Evolutionary conservation across 2,797 vertebrate species (phyloP), one percentile per base, ranked within the genome.

Genomic region (Morelia viridis): DNA sequence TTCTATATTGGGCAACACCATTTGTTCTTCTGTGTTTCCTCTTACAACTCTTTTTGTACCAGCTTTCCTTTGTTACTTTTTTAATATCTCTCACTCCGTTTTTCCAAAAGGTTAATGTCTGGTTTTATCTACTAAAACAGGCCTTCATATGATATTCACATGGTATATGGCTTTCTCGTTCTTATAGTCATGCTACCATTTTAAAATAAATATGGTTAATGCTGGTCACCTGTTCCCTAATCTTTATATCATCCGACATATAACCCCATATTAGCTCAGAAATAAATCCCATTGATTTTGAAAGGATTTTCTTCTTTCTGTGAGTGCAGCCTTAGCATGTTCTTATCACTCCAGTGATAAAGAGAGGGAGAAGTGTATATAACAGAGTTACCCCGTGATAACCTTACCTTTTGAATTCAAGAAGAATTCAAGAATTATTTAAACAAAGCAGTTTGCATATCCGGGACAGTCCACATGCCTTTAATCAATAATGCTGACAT

Each of bases 11-110:
- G 9, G 88, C 31, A 50, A 10, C 17, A 15, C 19, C 46, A 61
- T 11, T 15, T 50, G 58, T 26, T 91, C 62, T 89, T 88, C 24
- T 56, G 50, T 91, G 11, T 94, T 61, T 91, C 12, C 41, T n/a
- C 8, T 2, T 76, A 41, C 35, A 19, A 0, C 80, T 0, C 89
- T 91, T 85, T 41, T 89, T 15, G 31, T 87, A 50, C 28, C 56
- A 85, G 31, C 50, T 65, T 53, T 58, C 41, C 26, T 89, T 86
- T 53, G n/a, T n/a, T 56, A 46, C 28, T 41, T 65, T 53, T 57
- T 58, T 7, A 26, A 92, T 11, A 11, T 11, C 56, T 89, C 22
- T 56, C n/a, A 61, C 50, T 53, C 15, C 1, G 28, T 6, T 6
- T 28, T 31, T 41, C 76, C 9, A 58, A 56, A 50, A 41, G 58